Base-by-base conservation (phyloP, 2,113 vertebrate genomes). In the Catagonus wagneri region DNA sequence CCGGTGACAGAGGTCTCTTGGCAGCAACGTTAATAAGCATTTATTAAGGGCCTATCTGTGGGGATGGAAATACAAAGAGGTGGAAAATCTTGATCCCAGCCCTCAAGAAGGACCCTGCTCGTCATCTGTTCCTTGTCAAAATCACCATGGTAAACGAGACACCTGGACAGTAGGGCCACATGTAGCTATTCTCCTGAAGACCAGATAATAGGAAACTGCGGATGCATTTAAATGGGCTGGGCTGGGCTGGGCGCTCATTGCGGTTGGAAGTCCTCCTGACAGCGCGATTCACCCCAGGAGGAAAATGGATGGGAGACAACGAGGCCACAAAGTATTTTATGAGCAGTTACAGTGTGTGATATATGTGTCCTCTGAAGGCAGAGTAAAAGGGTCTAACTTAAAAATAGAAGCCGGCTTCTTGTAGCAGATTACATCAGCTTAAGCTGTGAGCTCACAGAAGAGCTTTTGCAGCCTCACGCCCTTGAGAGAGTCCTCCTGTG, bases 401-500 rank as follows among this genome's bases (percentile, higher is more conserved):
- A 98, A 98, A 98, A 98, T 97, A 98, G 98, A 97, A 98, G 84
- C 91, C 93, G 96, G 97, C 96, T 98, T 97, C 97, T 98, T 97
- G 95, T 96, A 98, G 97, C 90, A 93, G 98, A 98, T 99, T 97
- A 98, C 98, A 85, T 99, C 98, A 98, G 98, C 97, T 84, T 79
- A 91, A 96, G 89, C 92, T 94, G 87, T 93, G 95, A 94, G 81
- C 97, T 94, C 97, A 72, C 83, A 68, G 94, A 95, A 91, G 89
- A 97, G 86, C 95, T 95, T 92, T 71, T 76, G 94, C 95, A 97
- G 97, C 93, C 39, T 74, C 83, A 58, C 94, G 96, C 96, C 96
- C 97, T 98, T 98, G 97, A 98, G 93, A 98, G 92, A 92, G 83
- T 54, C 95, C 96, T 98, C 94, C 83, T 98, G 97, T 98, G 91